Conservation (phyloP, 1,140 invertebrate genomes). For the Pseudachorutes palmiensis region DNA sequence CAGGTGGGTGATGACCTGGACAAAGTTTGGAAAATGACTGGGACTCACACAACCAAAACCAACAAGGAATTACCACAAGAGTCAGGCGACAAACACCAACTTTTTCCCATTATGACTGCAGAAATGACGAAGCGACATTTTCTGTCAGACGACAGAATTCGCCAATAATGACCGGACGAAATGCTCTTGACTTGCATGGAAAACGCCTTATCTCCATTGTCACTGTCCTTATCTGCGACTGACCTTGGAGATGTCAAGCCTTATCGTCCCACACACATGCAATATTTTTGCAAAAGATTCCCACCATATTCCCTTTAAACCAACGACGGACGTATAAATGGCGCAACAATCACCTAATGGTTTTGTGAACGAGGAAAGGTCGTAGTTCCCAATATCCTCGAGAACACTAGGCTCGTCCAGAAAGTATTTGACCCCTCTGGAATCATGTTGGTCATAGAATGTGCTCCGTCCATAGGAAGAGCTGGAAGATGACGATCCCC, state of each 20-base stretch:
- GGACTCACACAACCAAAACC: no score
- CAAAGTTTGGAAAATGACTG: no score
- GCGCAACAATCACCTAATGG: neutral
- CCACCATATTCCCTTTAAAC: neutral
- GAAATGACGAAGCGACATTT: no score
- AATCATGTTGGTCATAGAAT: neutral
- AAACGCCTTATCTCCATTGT: neutral
- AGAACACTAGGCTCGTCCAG: neutral
- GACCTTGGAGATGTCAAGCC: conserved; percentile 2
- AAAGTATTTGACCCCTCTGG: neutral
- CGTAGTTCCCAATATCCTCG: conserved; percentile 5
- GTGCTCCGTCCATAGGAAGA: neutral
- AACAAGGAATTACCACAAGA: no score
- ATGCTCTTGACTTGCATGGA: no score
- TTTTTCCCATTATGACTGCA: no score
- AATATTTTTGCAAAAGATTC: neutral
- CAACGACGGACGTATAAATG: neutral
- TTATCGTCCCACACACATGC: neutral
- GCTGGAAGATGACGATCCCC: neutral
- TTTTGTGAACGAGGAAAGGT: neutral
- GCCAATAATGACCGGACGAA: no score
- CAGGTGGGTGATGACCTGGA: no score
- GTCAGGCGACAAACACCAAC: no score
- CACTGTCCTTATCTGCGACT: neutral
- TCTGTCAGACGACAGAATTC: no score